Conservation (phyloP, 2,888 invertebrate species). For the Torymus auratus region DNA sequence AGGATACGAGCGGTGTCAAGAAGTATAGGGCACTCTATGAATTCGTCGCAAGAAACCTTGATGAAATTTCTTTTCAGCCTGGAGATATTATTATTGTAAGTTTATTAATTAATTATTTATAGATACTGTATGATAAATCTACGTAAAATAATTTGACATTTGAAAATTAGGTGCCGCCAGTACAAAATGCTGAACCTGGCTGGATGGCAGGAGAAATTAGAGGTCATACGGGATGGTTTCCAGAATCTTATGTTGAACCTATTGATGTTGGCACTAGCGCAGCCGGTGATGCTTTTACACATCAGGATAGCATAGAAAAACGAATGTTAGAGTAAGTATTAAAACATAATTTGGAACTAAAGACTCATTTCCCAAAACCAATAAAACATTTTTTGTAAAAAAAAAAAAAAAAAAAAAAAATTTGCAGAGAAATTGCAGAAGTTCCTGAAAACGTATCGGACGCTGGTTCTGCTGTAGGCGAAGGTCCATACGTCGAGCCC, state of each 20-base stretch:
- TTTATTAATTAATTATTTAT: slow-evolving; percentile 41
- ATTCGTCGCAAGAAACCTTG: slow-evolving; percentile 93
- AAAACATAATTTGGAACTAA: slow-evolving; percentile 1
- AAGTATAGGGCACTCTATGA: slow-evolving; percentile 95
- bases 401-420: slow-evolving; percentile 50
- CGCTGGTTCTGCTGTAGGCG: slow-evolving; percentile 76
- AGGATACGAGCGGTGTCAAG: slow-evolving; percentile 78
- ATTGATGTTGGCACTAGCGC: slow-evolving; percentile 78
- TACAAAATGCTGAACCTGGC: slow-evolving; percentile 96
- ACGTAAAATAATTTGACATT: slow-evolving; percentile 1
- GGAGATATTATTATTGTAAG: slow-evolving; percentile 93
- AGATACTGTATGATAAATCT: too few relatives aligned
- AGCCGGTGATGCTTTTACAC: slow-evolving; percentile 75
- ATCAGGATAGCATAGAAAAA: slow-evolving; percentile 73
- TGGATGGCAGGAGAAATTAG: slow-evolving; percentile 96
- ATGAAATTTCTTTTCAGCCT: slow-evolving; percentile 95
- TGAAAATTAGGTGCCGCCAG: slow-evolving; percentile 80
- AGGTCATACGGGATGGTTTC: slow-evolving; percentile 97
- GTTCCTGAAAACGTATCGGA: slow-evolving; percentile 82
- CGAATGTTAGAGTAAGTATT: slow-evolving; percentile 79
- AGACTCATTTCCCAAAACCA: neutral
- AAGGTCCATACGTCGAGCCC: slow-evolving; percentile 70
- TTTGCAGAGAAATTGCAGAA: slow-evolving; percentile 85
- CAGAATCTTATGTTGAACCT: slow-evolving; percentile 94
- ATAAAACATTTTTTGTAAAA: slow-evolving; percentile 2